Conservation (phyloP, 2,888 invertebrate genomes). For the Heliconius ethilla region DNA sequence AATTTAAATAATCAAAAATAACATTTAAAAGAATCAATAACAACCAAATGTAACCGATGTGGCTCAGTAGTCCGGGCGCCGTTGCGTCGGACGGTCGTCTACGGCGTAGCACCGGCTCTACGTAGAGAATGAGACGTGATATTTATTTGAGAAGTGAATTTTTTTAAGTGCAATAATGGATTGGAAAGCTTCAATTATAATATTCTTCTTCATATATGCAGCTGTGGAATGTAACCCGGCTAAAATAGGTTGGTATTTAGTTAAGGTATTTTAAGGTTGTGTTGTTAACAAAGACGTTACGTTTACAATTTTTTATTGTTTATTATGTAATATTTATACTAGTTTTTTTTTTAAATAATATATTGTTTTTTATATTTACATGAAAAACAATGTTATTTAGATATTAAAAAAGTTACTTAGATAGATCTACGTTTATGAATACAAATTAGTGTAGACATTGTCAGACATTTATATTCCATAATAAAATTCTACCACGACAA, state of each 20-base stretch:
- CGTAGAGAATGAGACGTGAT: conserved; percentile 44
- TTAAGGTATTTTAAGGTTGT: background rate
- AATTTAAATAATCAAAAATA: conserved; percentile 77
- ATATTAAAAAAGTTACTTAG: background rate
- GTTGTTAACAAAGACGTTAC: conserved; percentile 18
- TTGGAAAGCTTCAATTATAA: conserved; percentile 55
- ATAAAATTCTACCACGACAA: background rate
- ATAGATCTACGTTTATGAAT: background rate
- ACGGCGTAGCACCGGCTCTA: conserved; percentile 48
- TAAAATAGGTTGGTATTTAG: conserved; percentile 75
- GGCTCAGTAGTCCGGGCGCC: conserved; percentile 74
- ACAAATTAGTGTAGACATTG: background rate
- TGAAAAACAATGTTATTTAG: background rate
- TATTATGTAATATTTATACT: conserved; percentile 5
- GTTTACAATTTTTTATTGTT: conserved; percentile 1
- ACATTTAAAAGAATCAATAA: conserved; percentile 81
- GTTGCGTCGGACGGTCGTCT: conserved; percentile 61
- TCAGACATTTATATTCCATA: background rate
- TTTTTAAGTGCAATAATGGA: conserved; percentile 60
- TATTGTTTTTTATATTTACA: background rate
- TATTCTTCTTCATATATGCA: conserved; percentile 53
- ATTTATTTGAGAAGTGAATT: conserved; percentile 33
- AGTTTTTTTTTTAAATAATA: background rate
- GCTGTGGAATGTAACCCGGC: conserved; percentile 69
- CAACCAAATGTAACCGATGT: conserved; percentile 59